phyloP scores from a whole-genome alignment of 1,140 invertebrate species.

The Caenorhabditis brenneri region DNA sequence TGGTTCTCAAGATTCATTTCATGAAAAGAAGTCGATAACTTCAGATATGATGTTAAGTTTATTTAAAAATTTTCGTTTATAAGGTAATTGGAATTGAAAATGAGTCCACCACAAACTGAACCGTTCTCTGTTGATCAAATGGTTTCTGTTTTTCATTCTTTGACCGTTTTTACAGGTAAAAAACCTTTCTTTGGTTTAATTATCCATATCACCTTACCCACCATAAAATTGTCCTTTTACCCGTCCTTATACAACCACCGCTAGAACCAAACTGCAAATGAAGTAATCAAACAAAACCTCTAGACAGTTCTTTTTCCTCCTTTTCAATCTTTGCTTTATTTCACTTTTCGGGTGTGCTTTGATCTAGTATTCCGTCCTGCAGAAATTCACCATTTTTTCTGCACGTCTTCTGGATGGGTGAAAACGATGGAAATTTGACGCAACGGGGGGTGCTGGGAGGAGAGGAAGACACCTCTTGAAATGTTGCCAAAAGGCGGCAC shows the following conservation, averaged over 20 bases:
- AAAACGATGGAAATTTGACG: background rate
- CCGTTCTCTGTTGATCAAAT: too few relatives aligned
- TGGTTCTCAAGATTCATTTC: too few relatives aligned
- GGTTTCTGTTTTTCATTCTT: background rate
- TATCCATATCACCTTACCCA: background rate
- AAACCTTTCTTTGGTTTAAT: background rate
- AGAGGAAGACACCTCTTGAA: constrained; percentile 10
- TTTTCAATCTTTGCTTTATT: constrained; percentile 1
- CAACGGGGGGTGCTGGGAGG: too few relatives aligned
- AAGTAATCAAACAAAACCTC: background rate
- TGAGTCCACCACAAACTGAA: too few relatives aligned
- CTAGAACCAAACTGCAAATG: background rate
- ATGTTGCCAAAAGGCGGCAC: constrained; percentile 33
- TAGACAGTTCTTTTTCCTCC: too few relatives aligned
- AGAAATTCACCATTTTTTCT: background rate
- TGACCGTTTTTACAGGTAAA: background rate
- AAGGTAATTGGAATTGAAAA: too few relatives aligned
- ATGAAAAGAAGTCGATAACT: too few relatives aligned
- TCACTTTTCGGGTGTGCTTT: background rate
- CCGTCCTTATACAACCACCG: background rate
- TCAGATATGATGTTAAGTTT: too few relatives aligned
- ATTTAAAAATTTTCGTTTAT: too few relatives aligned
- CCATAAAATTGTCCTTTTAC: background rate
- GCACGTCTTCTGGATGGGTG: constrained; percentile 4
- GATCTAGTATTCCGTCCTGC: background rate